phyloP scores from a whole-genome alignment of 1,140 invertebrate species.

The Drusus annulatus region DNA sequence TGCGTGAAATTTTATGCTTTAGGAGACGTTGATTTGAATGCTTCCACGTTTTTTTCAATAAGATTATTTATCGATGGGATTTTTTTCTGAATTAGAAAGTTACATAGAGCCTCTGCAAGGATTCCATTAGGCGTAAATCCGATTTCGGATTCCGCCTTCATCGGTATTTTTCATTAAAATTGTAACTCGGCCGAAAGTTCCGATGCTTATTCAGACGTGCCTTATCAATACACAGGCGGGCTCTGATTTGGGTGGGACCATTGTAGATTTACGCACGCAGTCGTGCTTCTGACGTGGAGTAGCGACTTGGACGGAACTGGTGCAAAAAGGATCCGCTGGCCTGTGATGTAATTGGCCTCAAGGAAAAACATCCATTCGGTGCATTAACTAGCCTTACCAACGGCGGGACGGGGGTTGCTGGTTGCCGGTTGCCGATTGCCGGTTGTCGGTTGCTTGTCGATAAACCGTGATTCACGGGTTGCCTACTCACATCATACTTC shows the following conservation, averaged over 20 bases:
- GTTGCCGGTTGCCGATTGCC: too few relatives aligned
- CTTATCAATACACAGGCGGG: conserved; percentile 37
- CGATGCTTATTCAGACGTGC: conserved; percentile 48
- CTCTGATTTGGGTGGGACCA: conserved; percentile 27
- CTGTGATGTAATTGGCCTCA: conserved; percentile 41
- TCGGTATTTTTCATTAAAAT: conserved; percentile 49
- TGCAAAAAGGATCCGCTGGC: conserved; percentile 49
- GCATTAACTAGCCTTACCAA: too few relatives aligned
- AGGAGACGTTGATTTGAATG: too few relatives aligned
- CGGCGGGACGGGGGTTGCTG: too few relatives aligned
- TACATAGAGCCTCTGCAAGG: not conserved
- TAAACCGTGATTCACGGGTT: too few relatives aligned
- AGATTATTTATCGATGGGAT: too few relatives aligned
- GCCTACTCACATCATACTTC: too few relatives aligned
- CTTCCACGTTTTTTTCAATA: too few relatives aligned
- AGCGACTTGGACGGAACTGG: not conserved
- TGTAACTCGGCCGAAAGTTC: conserved; percentile 40
- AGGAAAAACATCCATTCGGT: not conserved
- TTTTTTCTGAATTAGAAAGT: too few relatives aligned
- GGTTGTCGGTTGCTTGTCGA: too few relatives aligned
- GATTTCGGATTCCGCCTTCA: conserved; percentile 8
- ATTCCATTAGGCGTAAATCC: conserved; percentile 34
- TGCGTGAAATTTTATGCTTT: too few relatives aligned
- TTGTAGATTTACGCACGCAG: conserved; percentile 54
- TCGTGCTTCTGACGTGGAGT: conserved; percentile 54